These are phyloP conservation scores for Rotaria macrura DNA, from an alignment of 2,888 invertebrate species.

Conservation along the genomic window DNA sequence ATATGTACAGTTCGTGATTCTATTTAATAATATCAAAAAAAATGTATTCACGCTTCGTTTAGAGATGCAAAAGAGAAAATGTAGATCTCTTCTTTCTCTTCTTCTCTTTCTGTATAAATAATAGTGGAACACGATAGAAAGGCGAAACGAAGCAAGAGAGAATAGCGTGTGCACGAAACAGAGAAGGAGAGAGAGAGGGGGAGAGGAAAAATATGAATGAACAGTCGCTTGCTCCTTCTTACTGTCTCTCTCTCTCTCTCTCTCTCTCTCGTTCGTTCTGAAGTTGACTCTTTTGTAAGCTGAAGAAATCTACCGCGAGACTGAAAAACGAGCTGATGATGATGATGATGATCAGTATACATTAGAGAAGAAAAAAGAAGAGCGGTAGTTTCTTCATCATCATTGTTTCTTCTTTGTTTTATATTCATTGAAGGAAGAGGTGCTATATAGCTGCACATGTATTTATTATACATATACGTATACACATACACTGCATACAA, in stretches of 20 bases:
- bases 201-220: neutral
- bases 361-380: neutral
- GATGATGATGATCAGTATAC: neutral
- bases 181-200: too few species aligned
- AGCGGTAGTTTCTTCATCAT: neutral
- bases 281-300: neutral
- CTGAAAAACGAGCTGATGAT: conserved; percentile 10
- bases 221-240: neutral
- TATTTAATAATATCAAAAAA: neutral
- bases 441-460: neutral
- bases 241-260: neutral
- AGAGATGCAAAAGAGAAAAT: neutral
- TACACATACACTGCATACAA: neutral
- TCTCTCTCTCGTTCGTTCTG: neutral
- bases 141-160: neutral
- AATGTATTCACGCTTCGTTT: conserved; percentile 2
- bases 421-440: neutral
- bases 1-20: conserved; percentile 1
- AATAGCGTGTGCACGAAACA: too few species aligned
- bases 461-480: neutral
- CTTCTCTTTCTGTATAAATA: neutral
- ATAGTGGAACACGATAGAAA: neutral
- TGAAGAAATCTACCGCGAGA: neutral
- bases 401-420: neutral
- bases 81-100: neutral